Evolutionary conservation across 2,797 vertebrate genomes (phyloP).

Genomic region (Ispidina picta): DNA sequence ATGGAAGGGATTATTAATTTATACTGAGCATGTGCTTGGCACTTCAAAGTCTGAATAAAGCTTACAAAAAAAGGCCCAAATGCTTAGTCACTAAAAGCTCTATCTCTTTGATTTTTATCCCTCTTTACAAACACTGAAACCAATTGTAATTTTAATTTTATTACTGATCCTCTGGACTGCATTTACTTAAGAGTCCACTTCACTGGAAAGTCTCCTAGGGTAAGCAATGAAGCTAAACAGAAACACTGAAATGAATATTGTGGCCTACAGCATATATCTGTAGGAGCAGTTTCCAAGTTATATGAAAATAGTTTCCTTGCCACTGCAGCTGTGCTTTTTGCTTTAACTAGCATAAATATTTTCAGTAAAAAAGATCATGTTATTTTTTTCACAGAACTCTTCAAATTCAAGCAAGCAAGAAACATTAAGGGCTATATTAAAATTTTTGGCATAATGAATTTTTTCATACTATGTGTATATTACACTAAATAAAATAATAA

Average conservation of each 20-base stretch:
- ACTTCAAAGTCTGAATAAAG: background rate
- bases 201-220: background rate
- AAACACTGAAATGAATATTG: conserved; percentile 3
- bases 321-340: background rate
- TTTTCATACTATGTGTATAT: background rate
- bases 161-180: background rate
- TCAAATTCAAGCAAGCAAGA: background rate
- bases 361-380: background rate
- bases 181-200: background rate
- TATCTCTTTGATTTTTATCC: background rate
- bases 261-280: background rate
- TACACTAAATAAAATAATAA: background rate
- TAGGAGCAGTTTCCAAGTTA: background rate
- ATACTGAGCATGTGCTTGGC: background rate
- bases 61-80: background rate
- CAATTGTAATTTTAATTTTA: background rate
- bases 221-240: background rate
- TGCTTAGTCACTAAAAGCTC: background rate
- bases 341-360: background rate
- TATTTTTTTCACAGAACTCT: background rate
- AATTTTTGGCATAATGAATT: background rate
- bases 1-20: background rate
- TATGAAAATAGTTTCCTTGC: background rate
- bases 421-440: background rate
- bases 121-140: background rate